Conservation (phyloP, 2,888 invertebrate genomes). For the Caradrina clavipalpis region DNA sequence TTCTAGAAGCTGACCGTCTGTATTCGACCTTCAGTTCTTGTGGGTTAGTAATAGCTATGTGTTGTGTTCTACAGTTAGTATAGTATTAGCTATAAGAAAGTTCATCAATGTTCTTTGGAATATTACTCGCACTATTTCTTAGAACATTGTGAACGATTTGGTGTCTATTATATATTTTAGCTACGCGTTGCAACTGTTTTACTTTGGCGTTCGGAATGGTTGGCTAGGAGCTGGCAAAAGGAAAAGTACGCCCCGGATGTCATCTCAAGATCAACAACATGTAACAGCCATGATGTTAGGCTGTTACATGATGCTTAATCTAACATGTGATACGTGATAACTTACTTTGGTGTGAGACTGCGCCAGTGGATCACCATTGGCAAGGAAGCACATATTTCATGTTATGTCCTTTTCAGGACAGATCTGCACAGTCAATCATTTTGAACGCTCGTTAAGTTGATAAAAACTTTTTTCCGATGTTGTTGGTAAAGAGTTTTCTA, state of each 20-base stretch:
- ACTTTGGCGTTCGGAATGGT: conserved; percentile 19
- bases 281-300: not conserved
- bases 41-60: not conserved
- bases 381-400: conserved; percentile 1
- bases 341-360: not conserved
- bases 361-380: not conserved
- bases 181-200: conserved; percentile 26
- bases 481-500: conserved; percentile 16
- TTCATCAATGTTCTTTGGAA: conserved; percentile 41
- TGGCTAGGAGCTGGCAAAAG: not conserved
- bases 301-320: not conserved
- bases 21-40: conserved; percentile 13
- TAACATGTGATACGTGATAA: not conserved
- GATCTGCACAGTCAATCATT: conserved; percentile 7
- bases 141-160: conserved; percentile 26
- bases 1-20: conserved; percentile 3
- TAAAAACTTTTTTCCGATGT: conserved; percentile 24
- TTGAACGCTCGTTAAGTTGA: conserved; percentile 32
- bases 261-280: conserved; percentile 1
- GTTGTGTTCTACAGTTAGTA: not conserved
- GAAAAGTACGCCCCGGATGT: not conserved
- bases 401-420: not conserved
- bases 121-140: conserved; percentile 24
- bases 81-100: conserved; percentile 11
- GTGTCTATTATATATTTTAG: conserved; percentile 22